Conservation (phyloP, 2,113 vertebrate species). For the Scartelaos histophorus region DNA sequence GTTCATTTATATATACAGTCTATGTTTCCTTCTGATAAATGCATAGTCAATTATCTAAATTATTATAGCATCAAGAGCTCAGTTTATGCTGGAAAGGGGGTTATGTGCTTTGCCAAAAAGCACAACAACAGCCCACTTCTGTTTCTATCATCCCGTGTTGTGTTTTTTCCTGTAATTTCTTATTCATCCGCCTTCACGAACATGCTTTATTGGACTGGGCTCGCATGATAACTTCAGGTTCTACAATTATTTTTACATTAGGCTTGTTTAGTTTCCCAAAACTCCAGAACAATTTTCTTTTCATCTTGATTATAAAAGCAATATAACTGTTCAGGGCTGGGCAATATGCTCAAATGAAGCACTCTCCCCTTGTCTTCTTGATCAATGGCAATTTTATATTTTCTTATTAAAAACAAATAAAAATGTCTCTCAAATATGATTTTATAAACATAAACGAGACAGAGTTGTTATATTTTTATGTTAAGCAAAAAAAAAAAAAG, state of each 20-base stretch:
- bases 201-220: neutral
- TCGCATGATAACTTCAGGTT: neutral
- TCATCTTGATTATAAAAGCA: neutral
- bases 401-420: too few species aligned
- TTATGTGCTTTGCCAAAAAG: neutral
- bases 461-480: too few species aligned
- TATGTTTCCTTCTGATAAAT: too few species aligned
- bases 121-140: neutral
- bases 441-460: too few species aligned
- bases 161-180: neutral
- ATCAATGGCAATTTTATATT: too few species aligned
- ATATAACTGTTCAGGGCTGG: neutral
- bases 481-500: too few species aligned
- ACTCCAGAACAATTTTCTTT: neutral
- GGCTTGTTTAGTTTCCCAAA: neutral
- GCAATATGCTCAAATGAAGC: neutral
- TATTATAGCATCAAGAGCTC: too few species aligned
- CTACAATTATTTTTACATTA: constrained; percentile 4
- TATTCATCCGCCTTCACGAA: neutral
- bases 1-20: too few species aligned
- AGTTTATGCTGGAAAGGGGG: too few species aligned
- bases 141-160: neutral
- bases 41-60: too few species aligned
- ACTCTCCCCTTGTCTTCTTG: too few species aligned
- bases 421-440: too few species aligned